Evolutionary conservation across 1,140 invertebrate genomes (phyloP), one percentile per base, ranked within the genome.

Genomic region (Radopholus similis): DNA sequence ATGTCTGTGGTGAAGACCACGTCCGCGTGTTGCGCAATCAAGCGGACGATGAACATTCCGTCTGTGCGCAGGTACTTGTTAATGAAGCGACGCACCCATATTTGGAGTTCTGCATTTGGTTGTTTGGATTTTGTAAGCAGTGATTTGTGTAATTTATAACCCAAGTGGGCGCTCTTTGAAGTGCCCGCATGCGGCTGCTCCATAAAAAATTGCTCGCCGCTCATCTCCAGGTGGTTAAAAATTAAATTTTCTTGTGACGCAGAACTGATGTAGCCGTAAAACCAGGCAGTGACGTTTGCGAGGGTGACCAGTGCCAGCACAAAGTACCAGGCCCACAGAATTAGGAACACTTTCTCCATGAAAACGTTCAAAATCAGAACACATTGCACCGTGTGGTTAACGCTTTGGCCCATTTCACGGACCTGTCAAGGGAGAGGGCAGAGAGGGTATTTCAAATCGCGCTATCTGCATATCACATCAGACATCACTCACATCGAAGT

Each of bases 401-500:
- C 75, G 5, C 70, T 64, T 44, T 80, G 81, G 23, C 81, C 77
- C 77, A 80, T 80, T 58, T 80, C 78, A 30, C 77, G 71, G 5
- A 80, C 74, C 71, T 76, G 40, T 54, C 63, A 47, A 30, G 13
- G 21, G 18, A 32, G 34, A 49, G 8, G 32, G 53, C 23, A 51
- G 15, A 18, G 23, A 66, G 23, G 21, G 26, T 21, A 32, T 23
- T 35, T 56, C 4, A 56, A 56, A 1, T 56, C 30, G 28, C 30
- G 1, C 21, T 32, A 23, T 56, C 15, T 56, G 2, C 21, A 28
- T 6, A 56, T 18, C 9, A 18, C 9, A 49, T 60, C 9, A 1
- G 32, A 63, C 26, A 13, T 3, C 51, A 28, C 83, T 75, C 35
- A 86, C 85, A 59, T 85, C 81, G 73, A 86, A 86, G 73, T 86